Conservation (phyloP, 2,113 vertebrate genomes). For the Scytalopus superciliaris region DNA sequence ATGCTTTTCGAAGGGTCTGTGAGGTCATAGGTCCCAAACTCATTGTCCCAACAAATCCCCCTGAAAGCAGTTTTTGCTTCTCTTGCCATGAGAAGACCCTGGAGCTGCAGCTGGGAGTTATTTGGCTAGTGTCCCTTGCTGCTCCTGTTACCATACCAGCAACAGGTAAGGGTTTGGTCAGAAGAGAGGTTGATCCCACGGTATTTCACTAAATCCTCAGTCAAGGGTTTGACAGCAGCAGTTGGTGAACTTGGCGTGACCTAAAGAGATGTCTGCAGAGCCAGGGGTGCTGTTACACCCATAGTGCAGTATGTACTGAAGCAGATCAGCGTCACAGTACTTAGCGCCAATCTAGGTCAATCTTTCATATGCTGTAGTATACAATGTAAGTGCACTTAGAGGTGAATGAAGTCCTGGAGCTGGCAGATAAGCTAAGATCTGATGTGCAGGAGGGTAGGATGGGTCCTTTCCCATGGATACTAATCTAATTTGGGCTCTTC, state of each 20-base stretch:
- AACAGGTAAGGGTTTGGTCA: neutral
- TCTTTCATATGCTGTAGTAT: neutral
- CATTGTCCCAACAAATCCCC: neutral
- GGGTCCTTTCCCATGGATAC: neutral
- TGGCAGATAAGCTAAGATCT: neutral
- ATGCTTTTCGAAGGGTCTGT: neutral
- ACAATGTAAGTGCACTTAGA: neutral
- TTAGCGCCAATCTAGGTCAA: neutral
- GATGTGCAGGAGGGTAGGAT: neutral
- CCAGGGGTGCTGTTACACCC: neutral
- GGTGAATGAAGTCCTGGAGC: neutral
- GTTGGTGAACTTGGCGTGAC: neutral
- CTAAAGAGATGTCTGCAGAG: neutral
- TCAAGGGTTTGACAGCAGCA: neutral
- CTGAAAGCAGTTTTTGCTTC: neutral
- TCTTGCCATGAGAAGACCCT: neutral
- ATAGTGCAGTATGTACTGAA: neutral
- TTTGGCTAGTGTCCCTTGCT: fast-evolving
- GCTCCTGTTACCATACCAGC: neutral
- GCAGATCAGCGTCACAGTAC: neutral
- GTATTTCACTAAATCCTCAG: neutral
- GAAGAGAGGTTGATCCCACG: neutral
- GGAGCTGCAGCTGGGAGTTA: neutral
- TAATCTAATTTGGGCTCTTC: neutral
- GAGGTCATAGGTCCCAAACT: neutral